phyloP scores from a whole-genome alignment of 1,140 invertebrate species.

The Monomorium pharaonis region DNA sequence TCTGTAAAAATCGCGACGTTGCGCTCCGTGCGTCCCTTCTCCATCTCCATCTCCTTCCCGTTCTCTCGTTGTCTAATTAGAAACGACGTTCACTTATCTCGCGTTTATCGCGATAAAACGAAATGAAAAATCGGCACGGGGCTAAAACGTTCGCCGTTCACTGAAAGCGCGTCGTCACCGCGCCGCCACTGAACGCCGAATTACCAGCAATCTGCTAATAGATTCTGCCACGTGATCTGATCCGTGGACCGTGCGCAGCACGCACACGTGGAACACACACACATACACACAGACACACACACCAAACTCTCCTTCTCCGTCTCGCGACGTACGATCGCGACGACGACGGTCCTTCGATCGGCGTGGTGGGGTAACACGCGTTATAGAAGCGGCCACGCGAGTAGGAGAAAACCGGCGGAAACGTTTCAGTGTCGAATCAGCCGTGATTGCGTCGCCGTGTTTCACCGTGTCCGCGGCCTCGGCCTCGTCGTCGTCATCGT shows the following conservation, averaged over 20 bases:
- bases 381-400: conserved; percentile 33
- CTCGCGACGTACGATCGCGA: too few relatives aligned
- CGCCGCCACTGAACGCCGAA: conserved; percentile 9
- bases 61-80: background rate
- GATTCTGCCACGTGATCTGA: conserved; percentile 52
- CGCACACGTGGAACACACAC: conserved; percentile 18
- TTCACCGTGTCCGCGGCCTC: background rate
- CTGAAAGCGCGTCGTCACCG: background rate
- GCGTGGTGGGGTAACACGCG: conserved; percentile 35
- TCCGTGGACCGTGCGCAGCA: conserved; percentile 47
- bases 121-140: background rate
- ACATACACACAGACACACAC: background rate
- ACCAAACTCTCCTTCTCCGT: conserved; percentile 1
- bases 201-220: conserved; percentile 54
- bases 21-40: background rate
- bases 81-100: background rate
- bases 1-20: too few relatives aligned
- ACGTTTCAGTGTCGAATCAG: conserved; percentile 33
- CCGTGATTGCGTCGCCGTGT: conserved; percentile 23
- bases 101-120: background rate
- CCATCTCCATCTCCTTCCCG: background rate
- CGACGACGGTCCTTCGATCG: background rate
- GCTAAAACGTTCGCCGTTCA: background rate
- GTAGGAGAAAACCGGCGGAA: conserved; percentile 53
- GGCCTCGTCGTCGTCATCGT: background rate